Evolutionary conservation across 2,888 invertebrate genomes (phyloP).

Genomic region (Cantharis rustica): DNA sequence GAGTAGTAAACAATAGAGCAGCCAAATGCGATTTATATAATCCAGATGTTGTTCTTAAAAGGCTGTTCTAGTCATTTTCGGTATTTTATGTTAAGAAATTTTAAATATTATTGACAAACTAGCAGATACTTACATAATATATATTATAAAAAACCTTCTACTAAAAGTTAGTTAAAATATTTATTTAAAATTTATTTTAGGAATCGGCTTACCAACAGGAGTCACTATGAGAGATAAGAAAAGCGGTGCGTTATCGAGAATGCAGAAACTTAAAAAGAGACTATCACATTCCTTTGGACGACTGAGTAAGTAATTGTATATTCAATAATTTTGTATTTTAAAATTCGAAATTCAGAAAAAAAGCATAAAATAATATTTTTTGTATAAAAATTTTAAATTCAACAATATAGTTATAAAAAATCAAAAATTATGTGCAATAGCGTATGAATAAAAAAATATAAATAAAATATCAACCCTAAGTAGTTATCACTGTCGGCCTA

Average conservation of each 20-base stretch:
- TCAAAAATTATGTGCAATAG: too few species aligned
- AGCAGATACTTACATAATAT: too few species aligned
- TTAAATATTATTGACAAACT: not conserved
- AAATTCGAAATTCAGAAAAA: not conserved
- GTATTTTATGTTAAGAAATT: not conserved
- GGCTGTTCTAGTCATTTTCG: too few species aligned
- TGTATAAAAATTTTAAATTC: too few species aligned
- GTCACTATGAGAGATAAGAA: slow-evolving; percentile 94
- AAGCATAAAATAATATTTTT: not conserved
- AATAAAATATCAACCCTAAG: too few species aligned
- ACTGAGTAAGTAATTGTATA: slow-evolving; percentile 78
- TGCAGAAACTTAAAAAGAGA: slow-evolving; percentile 94
- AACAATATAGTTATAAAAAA: too few species aligned
- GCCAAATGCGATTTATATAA: not conserved
- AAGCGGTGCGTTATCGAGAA: slow-evolving; percentile 86
- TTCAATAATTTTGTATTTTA: not conserved
- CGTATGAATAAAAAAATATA: too few species aligned
- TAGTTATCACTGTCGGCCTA: too few species aligned
- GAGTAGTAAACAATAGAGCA: not conserved
- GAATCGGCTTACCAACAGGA: slow-evolving; percentile 61
- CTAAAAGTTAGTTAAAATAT: not conserved
- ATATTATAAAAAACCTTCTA: too few species aligned
- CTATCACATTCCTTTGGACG: slow-evolving; percentile 95
- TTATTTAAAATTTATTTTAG: slow-evolving; percentile 50
- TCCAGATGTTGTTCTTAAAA: too few species aligned